phyloP scores from a whole-genome alignment of 2,113 vertebrate genomes.

The Vulpes lagopus region DNA sequence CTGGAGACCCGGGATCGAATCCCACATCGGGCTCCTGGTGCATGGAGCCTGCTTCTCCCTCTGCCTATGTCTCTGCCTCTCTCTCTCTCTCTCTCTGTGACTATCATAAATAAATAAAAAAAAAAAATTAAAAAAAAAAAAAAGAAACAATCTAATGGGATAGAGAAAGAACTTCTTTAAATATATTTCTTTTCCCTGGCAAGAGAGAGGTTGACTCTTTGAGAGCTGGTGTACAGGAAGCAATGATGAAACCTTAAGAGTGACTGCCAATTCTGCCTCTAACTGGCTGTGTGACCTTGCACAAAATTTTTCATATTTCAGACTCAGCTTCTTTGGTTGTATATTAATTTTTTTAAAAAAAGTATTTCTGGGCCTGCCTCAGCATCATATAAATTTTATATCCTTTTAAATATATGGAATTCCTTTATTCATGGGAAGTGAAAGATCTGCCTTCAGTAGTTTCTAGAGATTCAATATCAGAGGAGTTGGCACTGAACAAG shows the following conservation, averaged over 20 bases:
- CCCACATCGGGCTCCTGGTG: too few relatives aligned
- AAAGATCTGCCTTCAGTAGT: not conserved
- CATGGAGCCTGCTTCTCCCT: too few relatives aligned
- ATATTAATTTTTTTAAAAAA: not conserved
- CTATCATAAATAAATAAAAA: too few relatives aligned
- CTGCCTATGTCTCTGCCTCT: too few relatives aligned
- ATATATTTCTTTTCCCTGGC: not conserved
- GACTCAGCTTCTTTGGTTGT: not conserved
- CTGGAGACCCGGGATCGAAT: too few relatives aligned
- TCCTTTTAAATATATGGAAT: not conserved
- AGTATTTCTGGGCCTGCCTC: not conserved
- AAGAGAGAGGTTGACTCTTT: not conserved
- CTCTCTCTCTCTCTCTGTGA: too few relatives aligned
- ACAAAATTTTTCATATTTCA: not conserved
- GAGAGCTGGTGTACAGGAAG: not conserved
- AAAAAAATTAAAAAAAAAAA: too few relatives aligned
- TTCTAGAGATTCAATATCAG: not conserved
- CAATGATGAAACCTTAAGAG: not conserved
- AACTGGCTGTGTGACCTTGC: not conserved
- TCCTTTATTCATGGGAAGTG: not conserved
- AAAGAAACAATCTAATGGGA: not conserved
- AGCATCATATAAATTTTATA: not conserved
- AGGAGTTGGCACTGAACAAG: not conserved
- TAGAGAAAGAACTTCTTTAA: not conserved
- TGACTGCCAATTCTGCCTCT: not conserved